phyloP scores from a whole-genome alignment of 2,888 invertebrate species.

The Sminthurinus aureus region DNA sequence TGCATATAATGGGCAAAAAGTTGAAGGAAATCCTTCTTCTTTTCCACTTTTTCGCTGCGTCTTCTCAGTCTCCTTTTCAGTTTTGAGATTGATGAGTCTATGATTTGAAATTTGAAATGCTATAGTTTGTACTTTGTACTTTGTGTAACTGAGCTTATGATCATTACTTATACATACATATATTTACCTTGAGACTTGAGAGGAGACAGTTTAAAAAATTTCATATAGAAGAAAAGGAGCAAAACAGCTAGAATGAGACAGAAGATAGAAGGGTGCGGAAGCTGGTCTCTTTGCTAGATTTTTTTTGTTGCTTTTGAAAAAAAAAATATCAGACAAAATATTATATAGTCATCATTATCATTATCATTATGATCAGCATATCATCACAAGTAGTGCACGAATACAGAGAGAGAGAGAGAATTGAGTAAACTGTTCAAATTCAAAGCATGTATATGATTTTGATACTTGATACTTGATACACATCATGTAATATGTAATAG shows the following conservation, averaged over 20 bases:
- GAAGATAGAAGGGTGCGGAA: constrained; percentile 42
- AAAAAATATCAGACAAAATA: constrained; percentile 31
- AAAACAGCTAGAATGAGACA: constrained; percentile 27
- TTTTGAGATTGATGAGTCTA: neutral
- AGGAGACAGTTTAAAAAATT: neutral
- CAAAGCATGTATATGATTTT: neutral
- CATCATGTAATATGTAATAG: too few relatives aligned
- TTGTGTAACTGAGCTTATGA: neutral
- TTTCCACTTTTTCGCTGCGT: neutral
- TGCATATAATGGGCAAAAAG: neutral
- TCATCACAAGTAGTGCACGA: neutral
- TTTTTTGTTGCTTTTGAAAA: constrained; percentile 1
- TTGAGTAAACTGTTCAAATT: neutral
- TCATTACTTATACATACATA: neutral
- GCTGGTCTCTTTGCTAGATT: constrained; percentile 22
- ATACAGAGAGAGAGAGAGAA: neutral
- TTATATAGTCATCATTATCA: constrained; percentile 11
- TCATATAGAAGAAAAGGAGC: neutral
- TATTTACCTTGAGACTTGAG: neutral
- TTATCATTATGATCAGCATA: neutral
- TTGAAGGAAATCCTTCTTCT: neutral
- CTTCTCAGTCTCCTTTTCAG: neutral
- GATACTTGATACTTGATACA: too few relatives aligned
- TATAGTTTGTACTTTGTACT: neutral
- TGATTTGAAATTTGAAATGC: constrained; percentile 4